Evolutionary conservation across 2,888 invertebrate genomes (phyloP).

Genomic region (Agonopterix alstromeriana): DNA sequence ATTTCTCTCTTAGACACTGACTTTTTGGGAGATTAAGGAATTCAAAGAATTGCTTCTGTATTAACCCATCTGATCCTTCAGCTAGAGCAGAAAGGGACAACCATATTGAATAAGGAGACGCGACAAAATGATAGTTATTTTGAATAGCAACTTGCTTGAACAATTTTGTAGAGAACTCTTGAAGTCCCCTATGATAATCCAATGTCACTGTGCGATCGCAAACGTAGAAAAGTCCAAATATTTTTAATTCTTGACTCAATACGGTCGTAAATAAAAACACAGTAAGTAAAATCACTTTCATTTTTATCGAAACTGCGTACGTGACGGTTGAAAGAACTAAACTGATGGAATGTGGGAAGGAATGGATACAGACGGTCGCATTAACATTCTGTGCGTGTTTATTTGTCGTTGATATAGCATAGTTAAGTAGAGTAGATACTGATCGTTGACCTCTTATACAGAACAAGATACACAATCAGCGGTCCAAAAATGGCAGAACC

Average conservation of each 20-base stretch:
- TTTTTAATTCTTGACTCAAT: not conserved
- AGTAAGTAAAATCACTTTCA: not conserved
- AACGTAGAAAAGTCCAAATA: conserved; percentile 1
- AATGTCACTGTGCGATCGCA: conserved; percentile 6
- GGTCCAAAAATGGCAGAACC: no score
- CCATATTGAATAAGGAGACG: conserved; percentile 28
- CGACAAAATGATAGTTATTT: conserved; percentile 17
- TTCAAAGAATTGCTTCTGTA: conserved; percentile 15
- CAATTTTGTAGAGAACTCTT: conserved; percentile 10
- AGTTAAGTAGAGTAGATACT: no score
- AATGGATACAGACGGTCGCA: no score
- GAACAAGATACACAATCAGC: no score
- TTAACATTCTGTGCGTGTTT: no score
- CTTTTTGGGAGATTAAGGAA: conserved; percentile 21
- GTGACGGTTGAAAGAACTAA: no score
- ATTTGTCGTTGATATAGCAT: no score
- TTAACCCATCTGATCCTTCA: conserved; percentile 19
- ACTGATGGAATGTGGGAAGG: no score
- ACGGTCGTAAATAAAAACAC: not conserved
- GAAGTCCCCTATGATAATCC: conserved; percentile 7
- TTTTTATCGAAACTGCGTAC: not conserved
- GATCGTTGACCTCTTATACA: no score
- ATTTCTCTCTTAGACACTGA: conserved; percentile 18
- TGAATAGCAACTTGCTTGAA: conserved; percentile 9
- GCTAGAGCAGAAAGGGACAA: conserved; percentile 24